These are phyloP conservation scores for Tympanoctomys barrerae DNA, from an alignment of 2,797 vertebrate genomes.

Conservation along the genomic window DNA sequence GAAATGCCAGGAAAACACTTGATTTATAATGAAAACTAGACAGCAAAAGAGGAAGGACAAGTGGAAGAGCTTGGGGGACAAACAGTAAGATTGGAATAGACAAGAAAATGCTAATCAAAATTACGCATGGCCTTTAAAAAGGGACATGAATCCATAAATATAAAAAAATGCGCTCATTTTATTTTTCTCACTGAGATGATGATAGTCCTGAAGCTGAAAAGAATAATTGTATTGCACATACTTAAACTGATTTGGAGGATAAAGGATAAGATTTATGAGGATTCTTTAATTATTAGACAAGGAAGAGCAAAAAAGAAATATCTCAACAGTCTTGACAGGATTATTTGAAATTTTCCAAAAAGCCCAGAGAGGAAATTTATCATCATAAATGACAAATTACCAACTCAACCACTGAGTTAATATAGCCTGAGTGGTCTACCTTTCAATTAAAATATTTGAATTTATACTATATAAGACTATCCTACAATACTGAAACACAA, in stretches of 20 bases:
- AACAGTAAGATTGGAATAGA: neutral
- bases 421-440: neutral
- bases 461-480: neutral
- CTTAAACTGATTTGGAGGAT: neutral
- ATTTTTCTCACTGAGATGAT: neutral
- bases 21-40: constrained; percentile 34
- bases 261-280: constrained; percentile 36
- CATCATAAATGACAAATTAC: constrained; percentile 29
- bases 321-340: neutral
- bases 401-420: neutral
- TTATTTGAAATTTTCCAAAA: constrained; percentile 43
- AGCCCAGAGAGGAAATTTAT: neutral
- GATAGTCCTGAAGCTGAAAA: neutral
- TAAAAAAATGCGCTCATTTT: neutral
- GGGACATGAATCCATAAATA: neutral
- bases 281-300: neutral
- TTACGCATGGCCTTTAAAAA: neutral
- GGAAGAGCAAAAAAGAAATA: neutral
- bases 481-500: neutral
- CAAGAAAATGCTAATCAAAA: neutral
- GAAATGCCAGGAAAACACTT: neutral
- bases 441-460: constrained; percentile 53
- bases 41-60: neutral
- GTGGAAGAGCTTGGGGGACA: neutral
- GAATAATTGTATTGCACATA: neutral